phyloP scores from a whole-genome alignment of 2,113 vertebrate genomes.

The Cnemophilus loriae region DNA sequence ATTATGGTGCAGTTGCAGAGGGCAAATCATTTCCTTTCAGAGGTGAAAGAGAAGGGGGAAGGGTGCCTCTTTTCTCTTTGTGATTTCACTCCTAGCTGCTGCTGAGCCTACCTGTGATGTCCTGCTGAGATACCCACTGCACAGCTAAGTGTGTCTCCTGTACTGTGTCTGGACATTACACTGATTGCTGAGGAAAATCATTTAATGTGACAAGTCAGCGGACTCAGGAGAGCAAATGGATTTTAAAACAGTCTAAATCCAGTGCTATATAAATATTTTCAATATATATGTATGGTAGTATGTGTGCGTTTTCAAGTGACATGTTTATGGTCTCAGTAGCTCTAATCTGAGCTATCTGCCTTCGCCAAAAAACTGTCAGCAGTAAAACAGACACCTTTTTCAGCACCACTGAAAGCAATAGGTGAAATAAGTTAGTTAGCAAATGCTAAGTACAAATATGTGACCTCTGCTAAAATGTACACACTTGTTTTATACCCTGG shows the following conservation, averaged over 20 bases:
- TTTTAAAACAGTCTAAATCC: conserved; percentile 50
- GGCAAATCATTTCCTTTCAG: conserved; percentile 30
- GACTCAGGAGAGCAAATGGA: conserved; percentile 39
- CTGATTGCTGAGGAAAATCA: conserved; percentile 35
- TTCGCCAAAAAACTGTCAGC: conserved; percentile 28
- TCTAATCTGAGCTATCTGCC: conserved; percentile 9
- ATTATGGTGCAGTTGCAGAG: conserved; percentile 33
- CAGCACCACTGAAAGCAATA: not conserved
- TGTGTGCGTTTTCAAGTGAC: conserved; percentile 8
- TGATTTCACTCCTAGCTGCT: not conserved
- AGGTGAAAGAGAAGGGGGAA: conserved; percentile 31
- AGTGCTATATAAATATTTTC: conserved; percentile 41
- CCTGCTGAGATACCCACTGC: not conserved
- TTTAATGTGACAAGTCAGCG: conserved; percentile 1
- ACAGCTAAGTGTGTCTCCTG: not conserved
- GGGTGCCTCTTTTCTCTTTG: not conserved
- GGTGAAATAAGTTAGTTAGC: not conserved
- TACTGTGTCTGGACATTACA: not conserved
- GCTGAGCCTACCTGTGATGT: not conserved
- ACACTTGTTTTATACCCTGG: not conserved
- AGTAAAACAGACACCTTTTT: conserved; percentile 19
- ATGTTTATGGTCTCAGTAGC: conserved; percentile 31
- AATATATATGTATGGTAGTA: conserved; percentile 1
- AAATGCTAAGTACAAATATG: not conserved
- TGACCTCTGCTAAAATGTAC: not conserved